Percentiles rank a stretch among this genome's conserved stretches.
Evolutionary conservation across 2,113 vertebrate genomes (phyloP).

Genomic region (Tringa solitaria): DNA sequence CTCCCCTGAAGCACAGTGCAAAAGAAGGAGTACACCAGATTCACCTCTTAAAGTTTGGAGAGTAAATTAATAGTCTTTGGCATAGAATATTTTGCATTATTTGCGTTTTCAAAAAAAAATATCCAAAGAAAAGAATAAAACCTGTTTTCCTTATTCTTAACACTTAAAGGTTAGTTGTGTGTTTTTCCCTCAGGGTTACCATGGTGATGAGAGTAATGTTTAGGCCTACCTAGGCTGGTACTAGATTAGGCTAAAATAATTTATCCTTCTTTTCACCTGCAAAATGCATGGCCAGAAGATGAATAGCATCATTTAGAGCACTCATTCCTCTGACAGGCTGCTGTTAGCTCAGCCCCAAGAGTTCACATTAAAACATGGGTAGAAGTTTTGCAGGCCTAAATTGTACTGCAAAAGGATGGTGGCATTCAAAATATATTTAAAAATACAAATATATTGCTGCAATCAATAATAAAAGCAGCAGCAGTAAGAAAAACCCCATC

Average conservation of each 20-base stretch:
- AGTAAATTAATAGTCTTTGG: not conserved
- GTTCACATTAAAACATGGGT: not conserved
- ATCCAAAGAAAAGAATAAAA: not conserved
- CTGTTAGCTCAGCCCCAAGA: not conserved
- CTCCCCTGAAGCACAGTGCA: not conserved
- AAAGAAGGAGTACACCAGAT: not conserved
- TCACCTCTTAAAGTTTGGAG: not conserved
- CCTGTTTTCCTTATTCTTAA: not conserved
- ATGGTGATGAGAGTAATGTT: not conserved
- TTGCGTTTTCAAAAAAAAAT: not conserved
- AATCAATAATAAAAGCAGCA: not conserved
- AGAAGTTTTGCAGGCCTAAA: not conserved
- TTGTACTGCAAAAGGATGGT: not conserved
- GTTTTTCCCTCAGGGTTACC: constrained; percentile 8
- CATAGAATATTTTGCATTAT: not conserved
- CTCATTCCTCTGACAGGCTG: not conserved
- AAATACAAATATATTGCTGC: not conserved
- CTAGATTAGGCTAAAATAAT: constrained; percentile 6
- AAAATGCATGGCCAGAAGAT: not conserved
- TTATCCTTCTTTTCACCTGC: not conserved
- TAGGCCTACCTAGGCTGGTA: not conserved
- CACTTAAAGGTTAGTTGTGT: not conserved
- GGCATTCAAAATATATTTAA: not conserved
- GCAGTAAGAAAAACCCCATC: not conserved
- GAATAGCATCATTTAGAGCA: not conserved